Evolutionary conservation across 1,140 invertebrate species (phyloP).

Genomic region (Ylistrum balloti): DNA sequence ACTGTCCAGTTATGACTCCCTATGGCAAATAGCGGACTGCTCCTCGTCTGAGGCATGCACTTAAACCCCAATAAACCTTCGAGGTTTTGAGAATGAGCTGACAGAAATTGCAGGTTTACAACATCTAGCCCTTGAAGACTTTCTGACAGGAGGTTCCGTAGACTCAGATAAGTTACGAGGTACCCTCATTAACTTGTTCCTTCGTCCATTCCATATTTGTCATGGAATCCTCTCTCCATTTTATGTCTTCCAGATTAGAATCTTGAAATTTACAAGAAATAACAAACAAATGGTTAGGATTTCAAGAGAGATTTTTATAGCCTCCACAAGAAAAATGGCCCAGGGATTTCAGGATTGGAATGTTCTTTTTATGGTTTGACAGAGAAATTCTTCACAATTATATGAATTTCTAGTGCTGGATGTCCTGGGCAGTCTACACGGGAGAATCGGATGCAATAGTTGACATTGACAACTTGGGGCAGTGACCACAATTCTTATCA

Average conservation of each 20-base stretch:
- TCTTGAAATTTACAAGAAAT: slow-evolving; percentile 9
- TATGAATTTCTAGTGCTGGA: background rate
- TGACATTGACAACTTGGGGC: background rate
- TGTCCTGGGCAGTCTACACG: background rate
- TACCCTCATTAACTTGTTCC: background rate
- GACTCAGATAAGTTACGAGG: background rate
- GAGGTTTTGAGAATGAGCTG: slow-evolving; percentile 33
- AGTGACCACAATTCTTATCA: background rate
- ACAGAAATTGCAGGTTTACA: slow-evolving; percentile 34
- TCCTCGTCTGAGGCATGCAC: background rate
- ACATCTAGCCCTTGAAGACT: background rate
- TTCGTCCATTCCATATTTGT: background rate
- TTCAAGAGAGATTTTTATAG: background rate
- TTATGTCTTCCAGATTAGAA: slow-evolving; percentile 11
- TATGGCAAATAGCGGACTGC: slow-evolving; percentile 12
- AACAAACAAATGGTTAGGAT: slow-evolving; percentile 18
- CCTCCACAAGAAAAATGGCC: slow-evolving; percentile 2
- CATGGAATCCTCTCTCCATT: background rate
- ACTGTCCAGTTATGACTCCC: background rate
- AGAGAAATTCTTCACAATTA: background rate
- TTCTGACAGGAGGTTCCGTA: background rate
- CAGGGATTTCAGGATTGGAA: background rate
- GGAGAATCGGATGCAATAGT: background rate
- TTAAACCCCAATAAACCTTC: slow-evolving; percentile 28
- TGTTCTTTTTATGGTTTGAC: background rate